Evolutionary conservation across 2,113 vertebrate species (phyloP).

Genomic region (Actenoides hombroni): DNA sequence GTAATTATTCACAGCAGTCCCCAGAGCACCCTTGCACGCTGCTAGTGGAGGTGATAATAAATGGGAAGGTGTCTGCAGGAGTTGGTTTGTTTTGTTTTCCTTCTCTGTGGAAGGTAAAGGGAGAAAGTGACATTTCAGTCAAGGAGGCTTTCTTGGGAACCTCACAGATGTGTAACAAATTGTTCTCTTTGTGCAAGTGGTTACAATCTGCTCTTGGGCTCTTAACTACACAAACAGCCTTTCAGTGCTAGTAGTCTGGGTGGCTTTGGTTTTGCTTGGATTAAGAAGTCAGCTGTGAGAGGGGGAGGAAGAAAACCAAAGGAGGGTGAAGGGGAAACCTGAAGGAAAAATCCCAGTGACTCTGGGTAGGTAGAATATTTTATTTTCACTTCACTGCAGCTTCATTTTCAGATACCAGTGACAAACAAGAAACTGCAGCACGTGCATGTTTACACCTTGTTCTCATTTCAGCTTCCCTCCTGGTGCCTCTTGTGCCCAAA

Average conservation of each 20-base stretch:
- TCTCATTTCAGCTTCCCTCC: background rate
- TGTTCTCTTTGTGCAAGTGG: background rate
- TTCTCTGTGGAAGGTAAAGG: background rate
- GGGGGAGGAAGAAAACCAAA: background rate
- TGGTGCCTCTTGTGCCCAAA: background rate
- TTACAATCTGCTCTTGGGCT: background rate
- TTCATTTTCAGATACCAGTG: background rate
- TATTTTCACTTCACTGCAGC: background rate
- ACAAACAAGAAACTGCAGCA: background rate
- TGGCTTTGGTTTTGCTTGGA: background rate
- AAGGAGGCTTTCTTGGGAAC: background rate
- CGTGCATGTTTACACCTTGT: background rate
- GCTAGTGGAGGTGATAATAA: background rate
- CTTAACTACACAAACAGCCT: background rate
- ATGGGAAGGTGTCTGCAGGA: background rate
- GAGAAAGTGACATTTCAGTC: background rate
- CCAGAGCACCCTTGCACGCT: accelerated
- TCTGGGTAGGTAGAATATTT: background rate
- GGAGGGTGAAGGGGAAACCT: background rate
- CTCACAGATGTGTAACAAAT: background rate
- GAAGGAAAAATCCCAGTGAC: background rate
- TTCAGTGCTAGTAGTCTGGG: background rate
- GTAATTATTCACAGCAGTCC: background rate
- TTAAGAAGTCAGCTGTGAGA: background rate
- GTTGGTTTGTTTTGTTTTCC: background rate